A percentile compares a stretch with the other conserved stretches of the same genome.
phyloP scores from a whole-genome alignment of 35 echinoderm and acorn worm species.

The Strongylocentrotus purpuratus region DNA sequence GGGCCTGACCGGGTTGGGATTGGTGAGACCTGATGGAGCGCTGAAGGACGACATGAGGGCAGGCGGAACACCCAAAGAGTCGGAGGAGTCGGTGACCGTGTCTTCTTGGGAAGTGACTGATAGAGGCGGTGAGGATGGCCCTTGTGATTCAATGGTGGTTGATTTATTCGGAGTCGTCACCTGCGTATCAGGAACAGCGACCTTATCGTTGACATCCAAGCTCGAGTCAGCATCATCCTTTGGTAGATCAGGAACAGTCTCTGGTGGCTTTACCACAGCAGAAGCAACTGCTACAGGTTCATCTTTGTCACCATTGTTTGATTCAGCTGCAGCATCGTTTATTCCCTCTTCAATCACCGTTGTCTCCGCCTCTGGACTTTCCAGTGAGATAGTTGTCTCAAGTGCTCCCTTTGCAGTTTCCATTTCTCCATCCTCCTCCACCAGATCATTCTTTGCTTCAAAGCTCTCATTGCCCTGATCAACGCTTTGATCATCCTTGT shows the following conservation, averaged over 20 bases:
- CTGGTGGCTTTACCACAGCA: background rate
- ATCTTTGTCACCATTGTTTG: background rate
- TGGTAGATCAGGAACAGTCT: background rate
- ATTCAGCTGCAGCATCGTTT: background rate
- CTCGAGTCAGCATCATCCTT: background rate
- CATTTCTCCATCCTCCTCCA: background rate
- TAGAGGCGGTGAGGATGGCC: background rate
- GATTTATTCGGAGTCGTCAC: background rate
- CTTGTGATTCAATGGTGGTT: background rate
- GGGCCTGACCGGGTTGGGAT: background rate
- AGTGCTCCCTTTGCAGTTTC: background rate
- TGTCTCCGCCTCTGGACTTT: conserved; percentile 8
- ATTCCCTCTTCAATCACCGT: background rate
- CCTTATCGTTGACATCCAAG: background rate
- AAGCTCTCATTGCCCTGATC: conserved; percentile 37
- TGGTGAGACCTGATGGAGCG: background rate
- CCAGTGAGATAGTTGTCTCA: background rate
- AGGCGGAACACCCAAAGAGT: background rate
- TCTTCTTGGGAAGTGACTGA: background rate
- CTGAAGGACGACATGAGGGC: conserved; percentile 16
- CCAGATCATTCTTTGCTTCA: background rate
- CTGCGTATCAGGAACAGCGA: background rate
- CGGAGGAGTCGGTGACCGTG: background rate
- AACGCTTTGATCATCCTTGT: conserved; percentile 41
- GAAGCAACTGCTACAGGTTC: background rate